Evolutionary conservation across 2,888 invertebrate genomes (phyloP).

Genomic region (Tetragonisca angustula): DNA sequence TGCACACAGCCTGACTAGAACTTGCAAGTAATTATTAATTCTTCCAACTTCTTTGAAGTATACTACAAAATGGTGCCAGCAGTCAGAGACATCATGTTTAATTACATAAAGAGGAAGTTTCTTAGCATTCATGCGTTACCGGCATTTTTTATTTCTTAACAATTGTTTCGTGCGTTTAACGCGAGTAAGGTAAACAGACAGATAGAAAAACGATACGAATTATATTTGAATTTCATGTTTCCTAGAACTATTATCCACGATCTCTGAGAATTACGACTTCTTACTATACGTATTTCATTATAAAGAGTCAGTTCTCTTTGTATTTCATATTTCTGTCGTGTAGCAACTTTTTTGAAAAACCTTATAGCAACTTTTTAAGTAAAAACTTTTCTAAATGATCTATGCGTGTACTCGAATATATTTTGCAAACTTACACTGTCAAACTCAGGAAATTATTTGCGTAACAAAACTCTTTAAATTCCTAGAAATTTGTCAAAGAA

Average conservation of each 20-base stretch:
- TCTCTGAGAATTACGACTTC: not conserved
- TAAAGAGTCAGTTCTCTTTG: no score
- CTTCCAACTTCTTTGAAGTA: not conserved
- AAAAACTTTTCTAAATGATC: no score
- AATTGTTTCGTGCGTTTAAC: not conserved
- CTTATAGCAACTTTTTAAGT: no score
- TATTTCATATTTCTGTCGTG: no score
- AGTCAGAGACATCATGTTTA: not conserved
- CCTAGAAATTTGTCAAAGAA: no score
- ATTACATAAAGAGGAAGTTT: not conserved
- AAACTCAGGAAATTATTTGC: no score
- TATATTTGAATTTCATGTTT: constrained; percentile 6
- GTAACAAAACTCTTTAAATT: no score
- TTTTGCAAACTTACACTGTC: no score
- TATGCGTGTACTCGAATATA: no score
- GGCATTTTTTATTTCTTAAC: not conserved
- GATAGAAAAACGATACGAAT: not conserved
- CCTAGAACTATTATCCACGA: not conserved
- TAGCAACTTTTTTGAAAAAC: no score
- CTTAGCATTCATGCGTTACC: constrained; percentile 9
- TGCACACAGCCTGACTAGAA: not conserved
- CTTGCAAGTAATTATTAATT: not conserved
- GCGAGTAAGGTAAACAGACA: not conserved
- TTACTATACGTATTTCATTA: no score
- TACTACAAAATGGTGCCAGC: not conserved